Percentiles rank a stretch among this genome's conserved stretches.
phyloP scores from a whole-genome alignment of 2,797 vertebrate species.

The Sebastes iracundus region DNA sequence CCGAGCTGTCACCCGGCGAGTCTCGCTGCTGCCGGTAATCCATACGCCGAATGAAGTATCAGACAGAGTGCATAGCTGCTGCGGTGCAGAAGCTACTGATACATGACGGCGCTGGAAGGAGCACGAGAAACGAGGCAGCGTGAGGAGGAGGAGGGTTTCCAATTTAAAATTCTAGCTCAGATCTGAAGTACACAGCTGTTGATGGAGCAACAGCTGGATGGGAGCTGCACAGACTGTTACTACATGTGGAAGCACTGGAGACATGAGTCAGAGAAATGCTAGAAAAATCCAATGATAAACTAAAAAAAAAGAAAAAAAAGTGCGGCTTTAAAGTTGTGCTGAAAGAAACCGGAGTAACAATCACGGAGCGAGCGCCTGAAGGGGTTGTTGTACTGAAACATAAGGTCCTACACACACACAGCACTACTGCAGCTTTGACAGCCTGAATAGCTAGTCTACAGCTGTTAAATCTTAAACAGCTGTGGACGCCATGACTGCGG shows the following conservation, averaged over 20 bases:
- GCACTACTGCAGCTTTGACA: neutral
- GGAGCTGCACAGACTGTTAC: neutral
- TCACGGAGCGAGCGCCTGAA: neutral
- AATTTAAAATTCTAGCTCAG: neutral
- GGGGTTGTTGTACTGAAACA: conserved; percentile 20
- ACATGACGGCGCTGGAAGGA: neutral
- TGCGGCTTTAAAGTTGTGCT: conserved; percentile 8
- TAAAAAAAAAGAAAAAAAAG: neutral
- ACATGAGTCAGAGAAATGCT: conserved; percentile 3
- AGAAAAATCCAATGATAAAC: conserved; percentile 27
- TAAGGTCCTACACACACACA: neutral
- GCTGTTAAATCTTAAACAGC: neutral
- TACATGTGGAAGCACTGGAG: neutral
- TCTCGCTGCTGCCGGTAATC: conserved; percentile 22
- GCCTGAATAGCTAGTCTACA: neutral
- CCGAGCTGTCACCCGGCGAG: conserved; percentile 28
- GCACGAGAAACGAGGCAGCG: neutral
- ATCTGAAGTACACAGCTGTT: conserved; percentile 33
- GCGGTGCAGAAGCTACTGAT: neutral
- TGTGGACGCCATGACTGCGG: neutral
- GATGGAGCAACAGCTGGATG: conserved; percentile 37
- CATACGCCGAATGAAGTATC: conserved; percentile 9
- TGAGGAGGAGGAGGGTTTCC: neutral
- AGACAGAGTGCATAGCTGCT: neutral
- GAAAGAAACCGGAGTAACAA: conserved; percentile 30